Evolutionary conservation across 2,113 vertebrate genomes (phyloP).

Genomic region (Periophthalmodon schlosseri): DNA sequence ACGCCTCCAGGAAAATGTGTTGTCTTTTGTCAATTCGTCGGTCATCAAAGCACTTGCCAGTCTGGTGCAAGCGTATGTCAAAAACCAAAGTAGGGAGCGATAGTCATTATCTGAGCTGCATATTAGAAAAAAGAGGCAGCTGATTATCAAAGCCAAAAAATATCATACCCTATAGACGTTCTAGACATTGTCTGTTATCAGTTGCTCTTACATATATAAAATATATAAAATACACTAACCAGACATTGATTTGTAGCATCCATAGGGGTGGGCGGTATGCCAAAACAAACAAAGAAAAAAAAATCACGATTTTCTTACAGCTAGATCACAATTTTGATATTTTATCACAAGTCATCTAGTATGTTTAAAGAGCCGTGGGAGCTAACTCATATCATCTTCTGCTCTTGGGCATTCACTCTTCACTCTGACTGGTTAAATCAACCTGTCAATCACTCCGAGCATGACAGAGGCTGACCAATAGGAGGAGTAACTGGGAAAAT

Average conservation of each 20-base stretch:
- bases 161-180: constrained; percentile 25
- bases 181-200: constrained; percentile 28
- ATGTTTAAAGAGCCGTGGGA: too few relatives aligned
- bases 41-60: constrained; percentile 59
- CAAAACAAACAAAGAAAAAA: too few relatives aligned
- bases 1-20: constrained; percentile 39
- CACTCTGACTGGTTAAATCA: too few relatives aligned
- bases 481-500: too few relatives aligned
- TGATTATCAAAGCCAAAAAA: constrained; percentile 37
- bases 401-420: too few relatives aligned
- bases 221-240: constrained; percentile 15
- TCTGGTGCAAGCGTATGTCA: constrained; percentile 54
- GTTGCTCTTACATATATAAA: constrained; percentile 50
- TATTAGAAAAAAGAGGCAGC: constrained; percentile 21
- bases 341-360: too few relatives aligned
- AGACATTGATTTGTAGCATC: neutral
- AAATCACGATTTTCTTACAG: too few relatives aligned
- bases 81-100: constrained; percentile 36
- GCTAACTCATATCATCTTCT: too few relatives aligned
- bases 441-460: too few relatives aligned
- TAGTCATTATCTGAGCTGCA: constrained; percentile 13
- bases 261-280: too few relatives aligned
- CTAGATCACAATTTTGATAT: too few relatives aligned
- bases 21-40: constrained; percentile 38
- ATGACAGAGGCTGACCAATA: too few relatives aligned